Evolutionary conservation across 2,113 vertebrate genomes (phyloP), one percentile per base, ranked within the genome.

Genomic region (Reinhardtius hippoglossoides): DNA sequence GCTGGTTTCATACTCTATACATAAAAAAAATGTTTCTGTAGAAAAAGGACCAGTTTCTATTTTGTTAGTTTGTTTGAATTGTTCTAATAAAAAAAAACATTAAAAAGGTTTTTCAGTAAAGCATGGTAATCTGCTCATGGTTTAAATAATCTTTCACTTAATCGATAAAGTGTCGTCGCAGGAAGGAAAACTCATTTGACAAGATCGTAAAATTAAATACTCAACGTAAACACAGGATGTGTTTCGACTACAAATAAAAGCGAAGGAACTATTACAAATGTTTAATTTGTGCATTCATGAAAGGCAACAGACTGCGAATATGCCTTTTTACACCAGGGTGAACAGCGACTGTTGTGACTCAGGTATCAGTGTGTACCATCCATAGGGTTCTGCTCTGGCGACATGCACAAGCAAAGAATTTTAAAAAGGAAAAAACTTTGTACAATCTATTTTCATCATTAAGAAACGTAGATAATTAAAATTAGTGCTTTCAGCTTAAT

Each of bases 401-500:
- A 94, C 96, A 95, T 96, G 96, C 95, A 96, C 93, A 92, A 95
- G 95, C 95, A 96, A 95, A 93, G 94, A 95, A 95, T 95, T 82
- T 27, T 27, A 67, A 74, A 93, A 94, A 23, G 52, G n/a, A 10
- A 96, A 96, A 94, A 95, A 94, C 95, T 96, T 95, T 97, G 95
- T 97, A 97, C 96, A 97, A 93, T 95, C 95, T 95, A 96, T 95
- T 90, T 96, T 93, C 95, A 96, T 92, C 89, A 94, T 96, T 94
- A 95, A 92, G 93, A 96, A 95, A 95, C 86, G 50, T 83, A 82
- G 82, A 94, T 94, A 94, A 60, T 89, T 91, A 95, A 95, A 97
- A 96, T 96, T 96, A 97, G 97, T 98, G 97, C 97, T 95, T 95
- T 96, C 94, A 96, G 93, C 94, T 96, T 95, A 95, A 95, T 83